Base-by-base conservation (phyloP, 1,140 invertebrate species). In the Drosophila ananassae region DNA sequence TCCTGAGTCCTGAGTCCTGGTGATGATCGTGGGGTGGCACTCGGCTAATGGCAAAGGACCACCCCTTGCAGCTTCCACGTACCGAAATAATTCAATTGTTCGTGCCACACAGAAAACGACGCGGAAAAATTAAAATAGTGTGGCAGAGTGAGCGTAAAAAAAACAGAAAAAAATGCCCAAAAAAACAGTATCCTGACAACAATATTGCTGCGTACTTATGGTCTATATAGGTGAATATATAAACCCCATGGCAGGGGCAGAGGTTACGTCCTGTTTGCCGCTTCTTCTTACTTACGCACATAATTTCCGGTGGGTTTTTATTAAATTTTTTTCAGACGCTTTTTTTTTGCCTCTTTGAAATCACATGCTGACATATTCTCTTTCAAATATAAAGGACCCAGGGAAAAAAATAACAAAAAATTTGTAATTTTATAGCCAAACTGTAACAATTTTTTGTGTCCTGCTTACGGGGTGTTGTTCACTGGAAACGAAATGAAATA, bases 11-110 rank as follows among this genome's bases (percentile, higher is more conserved):
- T 47, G 57, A 37, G 22, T 37, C 63, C 30, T 54, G 55, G 58
- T 54, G 69, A 78, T 87, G 82, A 87, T 85, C 76, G 77, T 76
- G 79, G 79, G 85, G 74, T 85, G 76, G 66, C 72, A 68, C 67
- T 73, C 57, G 51, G 63, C 69, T 83, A 84, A 74, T 89, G 80
- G 84, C 60, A 81, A 54, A 52, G 53, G 58, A 61, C 75, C 78
- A 84, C 85, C 81, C 83, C 84, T 89, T 64, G 76, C 61, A 73
- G 67, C 71, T 73, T 78, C 59, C 64, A 69, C 56, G 83, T 84
- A 84, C 74, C 77, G 87, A 90, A 90, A 90, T 90, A 90, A 90
- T 90, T 90, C 89, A 90, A 90, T 90, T 90, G 89, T 90, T 90
- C 83, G 83, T 82, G 78, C 63, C 63, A 53, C 69, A 66, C 75